A percentile compares a stretch with the other conserved stretches of the same genome.
These are phyloP conservation scores for Mugil cephalus DNA, from an alignment of 2,113 vertebrate genomes.

Conservation along the genomic window DNA sequence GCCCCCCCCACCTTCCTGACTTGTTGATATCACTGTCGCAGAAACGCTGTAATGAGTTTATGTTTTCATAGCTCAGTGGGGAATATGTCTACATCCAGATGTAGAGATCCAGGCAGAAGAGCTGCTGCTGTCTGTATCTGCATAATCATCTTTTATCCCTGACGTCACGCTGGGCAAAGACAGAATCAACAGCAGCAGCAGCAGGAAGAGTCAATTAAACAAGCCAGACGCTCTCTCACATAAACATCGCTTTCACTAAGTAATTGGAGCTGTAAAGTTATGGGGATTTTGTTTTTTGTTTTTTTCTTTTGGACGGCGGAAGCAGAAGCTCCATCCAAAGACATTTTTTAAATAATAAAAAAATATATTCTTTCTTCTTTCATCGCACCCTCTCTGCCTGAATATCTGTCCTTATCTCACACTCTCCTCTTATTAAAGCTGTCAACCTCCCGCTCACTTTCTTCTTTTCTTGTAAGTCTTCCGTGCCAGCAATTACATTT, in stretches of 20 bases:
- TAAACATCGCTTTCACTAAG: constrained; percentile 5
- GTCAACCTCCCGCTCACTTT: constrained; percentile 19
- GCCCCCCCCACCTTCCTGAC: background rate
- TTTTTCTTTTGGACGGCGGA: constrained; percentile 38
- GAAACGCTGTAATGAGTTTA: no score
- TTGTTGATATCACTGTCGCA: background rate
- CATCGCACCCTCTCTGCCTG: background rate
- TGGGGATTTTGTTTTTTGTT: no score
- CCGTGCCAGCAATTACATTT: constrained; percentile 61
- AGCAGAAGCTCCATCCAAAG: constrained; percentile 10
- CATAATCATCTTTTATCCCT: background rate
- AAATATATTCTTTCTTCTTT: background rate
- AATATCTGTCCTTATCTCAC: constrained; percentile 28
- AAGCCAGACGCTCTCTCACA: background rate
- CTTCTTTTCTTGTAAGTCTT: constrained; percentile 1
- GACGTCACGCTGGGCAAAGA: background rate
- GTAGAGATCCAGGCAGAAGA: background rate
- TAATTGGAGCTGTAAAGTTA: constrained; percentile 29
- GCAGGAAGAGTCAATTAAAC: constrained; percentile 20
- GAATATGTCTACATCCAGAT: constrained; percentile 25
- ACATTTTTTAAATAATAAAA: background rate
- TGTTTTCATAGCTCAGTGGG: background rate
- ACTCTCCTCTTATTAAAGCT: constrained; percentile 39
- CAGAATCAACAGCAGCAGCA: constrained; percentile 18
- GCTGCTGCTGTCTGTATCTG: constrained; percentile 16